Percentiles rank a stretch among this genome's conserved stretches.
These are phyloP conservation scores for Malthinus seriepunctatus DNA, from an alignment of 2,888 invertebrate species.

Conservation along the genomic window DNA sequence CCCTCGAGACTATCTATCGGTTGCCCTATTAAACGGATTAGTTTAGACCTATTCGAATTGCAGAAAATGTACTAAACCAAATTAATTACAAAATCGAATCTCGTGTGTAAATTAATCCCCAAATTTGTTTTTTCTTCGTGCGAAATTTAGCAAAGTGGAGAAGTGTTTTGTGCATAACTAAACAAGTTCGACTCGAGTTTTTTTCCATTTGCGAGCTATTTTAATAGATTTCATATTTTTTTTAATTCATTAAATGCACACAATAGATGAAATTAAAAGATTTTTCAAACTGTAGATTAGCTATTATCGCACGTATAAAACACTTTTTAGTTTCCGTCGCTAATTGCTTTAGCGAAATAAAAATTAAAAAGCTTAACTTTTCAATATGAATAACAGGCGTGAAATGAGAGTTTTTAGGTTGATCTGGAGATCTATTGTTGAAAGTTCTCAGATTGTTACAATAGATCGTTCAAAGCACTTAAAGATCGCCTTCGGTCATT, in stretches of 20 bases:
- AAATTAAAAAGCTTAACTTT: conserved; percentile 36
- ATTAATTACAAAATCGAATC: conserved; percentile 18
- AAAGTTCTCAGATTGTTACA: conserved; percentile 30
- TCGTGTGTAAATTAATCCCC: conserved; percentile 16
- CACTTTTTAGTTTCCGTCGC: conserved; percentile 21
- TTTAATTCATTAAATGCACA: too few relatives aligned
- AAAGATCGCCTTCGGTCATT: conserved; percentile 26
- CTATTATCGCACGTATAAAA: neutral
- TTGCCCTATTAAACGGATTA: conserved; percentile 22
- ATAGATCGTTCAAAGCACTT: conserved; percentile 33
- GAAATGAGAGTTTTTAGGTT: conserved; percentile 48
- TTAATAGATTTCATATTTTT: conserved; percentile 14
- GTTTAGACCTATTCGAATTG: conserved; percentile 8
- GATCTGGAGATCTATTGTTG: conserved; percentile 31
- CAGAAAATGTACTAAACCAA: conserved; percentile 4
- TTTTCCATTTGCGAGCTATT: conserved; percentile 2
- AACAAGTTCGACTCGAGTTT: too few relatives aligned
- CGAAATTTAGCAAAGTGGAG: neutral
- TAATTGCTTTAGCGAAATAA: conserved; percentile 34
- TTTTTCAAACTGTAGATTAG: conserved; percentile 7
- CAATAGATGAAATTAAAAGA: conserved; percentile 14
- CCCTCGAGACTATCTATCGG: conserved; percentile 20
- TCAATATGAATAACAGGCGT: conserved; percentile 49
- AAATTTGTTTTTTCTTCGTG: conserved; percentile 15
- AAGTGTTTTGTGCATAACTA: too few relatives aligned